Percentiles rank a stretch among this genome's conserved stretches.
phyloP scores from a whole-genome alignment of 2,113 vertebrate species.

The Lophius piscatorius region DNA sequence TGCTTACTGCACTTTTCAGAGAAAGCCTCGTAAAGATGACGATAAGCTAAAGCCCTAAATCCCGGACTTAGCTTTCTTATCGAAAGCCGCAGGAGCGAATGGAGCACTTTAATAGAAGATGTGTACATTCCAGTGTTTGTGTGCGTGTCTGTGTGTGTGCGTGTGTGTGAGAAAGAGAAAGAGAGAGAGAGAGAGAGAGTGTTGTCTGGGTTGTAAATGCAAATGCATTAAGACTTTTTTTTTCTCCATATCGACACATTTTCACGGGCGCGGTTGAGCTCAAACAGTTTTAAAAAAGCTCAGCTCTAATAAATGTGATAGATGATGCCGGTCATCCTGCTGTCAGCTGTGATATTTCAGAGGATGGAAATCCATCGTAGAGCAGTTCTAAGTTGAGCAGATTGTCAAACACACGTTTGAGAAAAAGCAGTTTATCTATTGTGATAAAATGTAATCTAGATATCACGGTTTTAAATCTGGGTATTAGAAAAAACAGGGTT shows the following conservation, averaged over 20 bases:
- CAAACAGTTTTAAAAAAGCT: slow-evolving; percentile 52
- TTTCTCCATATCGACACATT: slow-evolving; percentile 40
- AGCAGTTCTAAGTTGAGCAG: slow-evolving; percentile 9
- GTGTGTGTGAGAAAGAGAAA: slow-evolving; percentile 21
- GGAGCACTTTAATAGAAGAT: slow-evolving; percentile 72
- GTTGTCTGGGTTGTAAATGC: slow-evolving; percentile 67
- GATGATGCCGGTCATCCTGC: slow-evolving; percentile 30
- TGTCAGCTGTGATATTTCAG: slow-evolving; percentile 34
- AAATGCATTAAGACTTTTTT: slow-evolving; percentile 69
- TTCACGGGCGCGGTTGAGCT: slow-evolving; percentile 49
- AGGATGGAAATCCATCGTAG: slow-evolving; percentile 17
- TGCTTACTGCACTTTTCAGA: slow-evolving; percentile 76
- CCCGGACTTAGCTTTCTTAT: slow-evolving; percentile 83
- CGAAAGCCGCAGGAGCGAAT: slow-evolving; percentile 78
- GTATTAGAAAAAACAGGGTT: background rate
- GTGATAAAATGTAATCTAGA: slow-evolving; percentile 27
- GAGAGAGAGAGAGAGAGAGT: slow-evolving; percentile 19
- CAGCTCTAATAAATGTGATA: slow-evolving; percentile 60
- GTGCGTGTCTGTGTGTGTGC: slow-evolving; percentile 29
- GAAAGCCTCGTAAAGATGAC: slow-evolving; percentile 78
- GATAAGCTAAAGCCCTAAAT: slow-evolving; percentile 84
- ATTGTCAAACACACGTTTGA: too few relatives aligned
- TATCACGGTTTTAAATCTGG: slow-evolving; percentile 9
- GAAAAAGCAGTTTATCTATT: too few relatives aligned
- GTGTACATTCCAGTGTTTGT: slow-evolving; percentile 39